Evolutionary conservation across 2,113 vertebrate genomes (phyloP), one percentile per base, ranked within the genome.

Genomic region (Salvelinus namaycush): DNA sequence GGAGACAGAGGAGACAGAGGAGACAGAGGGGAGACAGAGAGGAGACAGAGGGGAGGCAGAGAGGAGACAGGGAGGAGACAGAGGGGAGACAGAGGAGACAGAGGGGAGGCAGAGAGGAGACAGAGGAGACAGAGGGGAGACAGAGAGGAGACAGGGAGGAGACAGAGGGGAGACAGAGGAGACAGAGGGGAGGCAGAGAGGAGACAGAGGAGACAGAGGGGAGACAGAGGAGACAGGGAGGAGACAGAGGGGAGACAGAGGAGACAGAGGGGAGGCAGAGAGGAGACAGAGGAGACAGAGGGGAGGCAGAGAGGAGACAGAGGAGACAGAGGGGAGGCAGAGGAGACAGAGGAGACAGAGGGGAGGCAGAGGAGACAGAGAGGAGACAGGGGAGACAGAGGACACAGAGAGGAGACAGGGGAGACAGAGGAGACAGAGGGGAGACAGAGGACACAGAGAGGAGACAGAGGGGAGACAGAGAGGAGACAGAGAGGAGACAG

Each of bases 221-320:
- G 5, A 34, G 31, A 34, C 5, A 1, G 5, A 0, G 24, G 8
- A 26, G 62, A 11, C 4, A 4, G 1, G 11, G 62, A 12, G 57
- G 57, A 59, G 4, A n/a, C n/a, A n/a, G n/a, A 65, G 64, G 1
- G 24, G 82, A 81, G 86, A 60, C 18, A n/a, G 31, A 4, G 57
- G 57, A 9, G 57, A 22, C 18, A n/a, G 57, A 1, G 57, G 64
- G 13, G 9, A 27, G 64, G 4, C 5, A 22, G 13, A 24, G 62
- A 12, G 57, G 57, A 59, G 18, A n/a, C n/a, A n/a, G n/a, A n/a
- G 1, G 1, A 31, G 31, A 31, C 31, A 31, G 31, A 5, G 14
- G 16, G 66, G 29, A 31, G 64, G 12, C 24, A 24, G 24, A 24
- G 24, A 24, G 24, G 24, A 24, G 24, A 24, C 24, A 24, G 24